phyloP scores from a whole-genome alignment of 1,140 invertebrate species.

The Megalopta genalis region DNA sequence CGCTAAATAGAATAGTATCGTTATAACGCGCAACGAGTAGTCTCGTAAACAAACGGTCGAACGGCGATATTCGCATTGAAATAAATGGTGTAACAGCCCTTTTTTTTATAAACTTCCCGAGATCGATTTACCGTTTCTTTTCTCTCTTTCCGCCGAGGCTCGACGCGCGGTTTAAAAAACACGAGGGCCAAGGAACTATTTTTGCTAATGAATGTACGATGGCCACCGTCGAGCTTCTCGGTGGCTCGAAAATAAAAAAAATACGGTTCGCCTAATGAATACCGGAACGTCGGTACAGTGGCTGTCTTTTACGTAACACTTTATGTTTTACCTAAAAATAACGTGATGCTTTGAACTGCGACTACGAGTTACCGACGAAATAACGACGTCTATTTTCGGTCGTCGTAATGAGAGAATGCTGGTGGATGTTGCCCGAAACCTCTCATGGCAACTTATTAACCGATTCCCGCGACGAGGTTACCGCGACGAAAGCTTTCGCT shows the following conservation, averaged over 20 bases:
- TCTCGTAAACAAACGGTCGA: background rate
- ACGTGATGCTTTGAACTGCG: slow-evolving; percentile 58
- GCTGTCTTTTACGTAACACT: slow-evolving; percentile 62
- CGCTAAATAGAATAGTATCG: slow-evolving; percentile 29
- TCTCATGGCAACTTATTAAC: slow-evolving; percentile 21
- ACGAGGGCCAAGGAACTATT: background rate
- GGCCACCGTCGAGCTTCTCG: background rate
- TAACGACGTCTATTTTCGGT: slow-evolving; percentile 66
- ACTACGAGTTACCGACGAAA: slow-evolving; percentile 62
- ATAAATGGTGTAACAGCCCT: background rate
- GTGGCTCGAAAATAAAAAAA: slow-evolving; percentile 6
- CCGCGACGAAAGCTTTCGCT: background rate
- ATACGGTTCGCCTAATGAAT: slow-evolving; percentile 36
- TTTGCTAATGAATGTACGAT: slow-evolving; percentile 18
- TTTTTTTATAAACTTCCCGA: too few species aligned
- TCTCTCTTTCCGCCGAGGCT: too few species aligned
- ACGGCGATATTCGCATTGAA: background rate
- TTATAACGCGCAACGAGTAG: background rate
- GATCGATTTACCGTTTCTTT: too few species aligned
- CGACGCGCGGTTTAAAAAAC: background rate
- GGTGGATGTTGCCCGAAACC: slow-evolving; percentile 33
- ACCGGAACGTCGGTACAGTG: slow-evolving; percentile 38
- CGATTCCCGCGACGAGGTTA: background rate
- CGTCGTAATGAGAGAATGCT: slow-evolving; percentile 61
- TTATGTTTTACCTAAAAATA: slow-evolving; percentile 65